phyloP scores from a whole-genome alignment of 2,888 invertebrate genomes.

The Machimus atricapillus region DNA sequence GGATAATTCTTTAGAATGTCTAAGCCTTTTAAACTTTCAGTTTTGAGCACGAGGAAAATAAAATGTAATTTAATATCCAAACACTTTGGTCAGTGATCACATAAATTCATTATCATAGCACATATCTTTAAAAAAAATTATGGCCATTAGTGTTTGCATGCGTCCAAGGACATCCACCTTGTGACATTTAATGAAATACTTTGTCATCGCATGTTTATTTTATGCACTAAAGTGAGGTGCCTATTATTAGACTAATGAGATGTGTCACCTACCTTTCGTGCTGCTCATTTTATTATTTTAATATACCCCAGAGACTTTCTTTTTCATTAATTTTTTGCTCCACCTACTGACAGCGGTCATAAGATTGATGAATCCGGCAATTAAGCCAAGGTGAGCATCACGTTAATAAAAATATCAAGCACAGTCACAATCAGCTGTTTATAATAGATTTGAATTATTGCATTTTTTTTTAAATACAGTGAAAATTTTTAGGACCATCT shows the following conservation, averaged over 20 bases:
- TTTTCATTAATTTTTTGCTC: background rate
- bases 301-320: background rate
- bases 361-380: background rate
- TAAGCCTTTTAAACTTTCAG: background rate
- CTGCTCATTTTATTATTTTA: background rate
- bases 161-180: background rate
- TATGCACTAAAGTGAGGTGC: background rate
- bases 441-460: background rate
- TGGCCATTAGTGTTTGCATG: background rate
- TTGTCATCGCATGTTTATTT: background rate
- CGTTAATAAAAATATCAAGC: background rate
- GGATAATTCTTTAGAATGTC: background rate
- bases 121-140: background rate
- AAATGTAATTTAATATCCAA: background rate
- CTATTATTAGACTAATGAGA: background rate
- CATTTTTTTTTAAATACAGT: background rate
- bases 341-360: background rate
- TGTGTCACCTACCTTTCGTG: background rate
- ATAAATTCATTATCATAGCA: background rate
- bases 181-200: background rate
- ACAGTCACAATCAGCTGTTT: background rate
- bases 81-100: background rate
- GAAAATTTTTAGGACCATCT: too few species aligned
- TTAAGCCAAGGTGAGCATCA: background rate
- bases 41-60: background rate